These are phyloP conservation scores for Saccopteryx bilineata DNA, from an alignment of 2,113 vertebrate genomes.

Conservation along the genomic window DNA sequence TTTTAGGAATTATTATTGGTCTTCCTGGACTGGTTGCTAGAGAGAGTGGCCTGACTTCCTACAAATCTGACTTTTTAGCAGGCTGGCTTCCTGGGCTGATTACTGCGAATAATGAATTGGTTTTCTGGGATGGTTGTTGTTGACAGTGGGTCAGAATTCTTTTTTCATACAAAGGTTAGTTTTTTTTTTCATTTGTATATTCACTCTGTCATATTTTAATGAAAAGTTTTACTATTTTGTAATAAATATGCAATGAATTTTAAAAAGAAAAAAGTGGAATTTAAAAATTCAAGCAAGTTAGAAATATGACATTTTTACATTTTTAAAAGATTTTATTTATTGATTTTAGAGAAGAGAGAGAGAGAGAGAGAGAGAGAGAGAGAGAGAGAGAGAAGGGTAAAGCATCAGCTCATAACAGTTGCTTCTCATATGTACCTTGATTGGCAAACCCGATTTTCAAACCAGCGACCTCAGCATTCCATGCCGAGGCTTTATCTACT, in stretches of 20 bases:
- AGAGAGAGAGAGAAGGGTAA: too few species aligned
- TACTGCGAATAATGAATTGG: background rate
- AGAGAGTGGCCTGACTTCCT: background rate
- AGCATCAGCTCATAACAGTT: too few species aligned
- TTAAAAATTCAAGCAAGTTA: background rate
- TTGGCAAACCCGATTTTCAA: too few species aligned
- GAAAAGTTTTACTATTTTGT: slow-evolving; percentile 36
- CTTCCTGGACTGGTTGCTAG: background rate
- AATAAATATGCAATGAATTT: slow-evolving; percentile 1
- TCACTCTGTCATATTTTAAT: slow-evolving; percentile 4
- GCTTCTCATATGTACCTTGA: too few species aligned
- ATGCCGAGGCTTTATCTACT: too few species aligned
- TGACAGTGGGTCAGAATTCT: background rate
- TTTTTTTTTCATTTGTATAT: slow-evolving; percentile 19
- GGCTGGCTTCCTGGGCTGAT: background rate
- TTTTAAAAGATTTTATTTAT: too few species aligned
- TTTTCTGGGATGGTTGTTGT: background rate
- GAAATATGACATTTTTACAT: background rate
- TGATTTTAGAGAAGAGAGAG: too few species aligned
- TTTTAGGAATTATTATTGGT: background rate
- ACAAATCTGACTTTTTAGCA: background rate
- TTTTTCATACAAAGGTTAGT: background rate
- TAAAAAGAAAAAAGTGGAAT: background rate
- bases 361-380: too few species aligned
- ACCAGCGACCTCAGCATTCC: too few species aligned